Evolutionary conservation across 2,888 invertebrate genomes (phyloP).

Genomic region (Latrodectus elegans): DNA sequence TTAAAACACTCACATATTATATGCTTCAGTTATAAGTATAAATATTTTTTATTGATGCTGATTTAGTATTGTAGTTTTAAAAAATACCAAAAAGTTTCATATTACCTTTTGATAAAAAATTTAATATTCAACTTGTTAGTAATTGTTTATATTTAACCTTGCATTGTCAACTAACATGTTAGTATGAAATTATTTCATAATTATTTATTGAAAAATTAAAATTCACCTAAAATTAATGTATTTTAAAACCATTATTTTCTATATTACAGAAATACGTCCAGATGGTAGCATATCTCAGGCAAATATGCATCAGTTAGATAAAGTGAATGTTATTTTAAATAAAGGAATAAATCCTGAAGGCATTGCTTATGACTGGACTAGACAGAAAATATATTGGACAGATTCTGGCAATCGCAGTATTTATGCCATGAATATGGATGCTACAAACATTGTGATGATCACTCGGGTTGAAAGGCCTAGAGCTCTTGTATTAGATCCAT

Average conservation of each 20-base stretch:
- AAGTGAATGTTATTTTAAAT: slow-evolving; percentile 70
- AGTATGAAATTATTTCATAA: too few species aligned
- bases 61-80: too few species aligned
- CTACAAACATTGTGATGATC: slow-evolving; percentile 90
- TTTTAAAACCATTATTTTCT: neutral
- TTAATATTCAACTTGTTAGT: too few species aligned
- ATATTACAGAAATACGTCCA: slow-evolving; percentile 83
- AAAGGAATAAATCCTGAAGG: slow-evolving; percentile 91
- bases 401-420: slow-evolving; percentile 95
- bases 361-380: slow-evolving; percentile 97
- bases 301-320: slow-evolving; percentile 82
- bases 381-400: slow-evolving; percentile 97
- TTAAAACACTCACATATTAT: too few species aligned
- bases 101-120: too few species aligned
- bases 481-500: slow-evolving; percentile 97
- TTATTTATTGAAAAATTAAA: too few species aligned
- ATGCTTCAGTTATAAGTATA: too few species aligned
- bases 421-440: slow-evolving; percentile 94
- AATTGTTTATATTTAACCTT: too few species aligned
- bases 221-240: too few species aligned
- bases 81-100: too few species aligned
- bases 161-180: too few species aligned
- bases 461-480: slow-evolving; percentile 93
- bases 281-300: slow-evolving; percentile 91
- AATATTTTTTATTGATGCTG: too few species aligned